Base-by-base conservation (phyloP, 2,113 vertebrate species). In the Mirza zaza region DNA sequence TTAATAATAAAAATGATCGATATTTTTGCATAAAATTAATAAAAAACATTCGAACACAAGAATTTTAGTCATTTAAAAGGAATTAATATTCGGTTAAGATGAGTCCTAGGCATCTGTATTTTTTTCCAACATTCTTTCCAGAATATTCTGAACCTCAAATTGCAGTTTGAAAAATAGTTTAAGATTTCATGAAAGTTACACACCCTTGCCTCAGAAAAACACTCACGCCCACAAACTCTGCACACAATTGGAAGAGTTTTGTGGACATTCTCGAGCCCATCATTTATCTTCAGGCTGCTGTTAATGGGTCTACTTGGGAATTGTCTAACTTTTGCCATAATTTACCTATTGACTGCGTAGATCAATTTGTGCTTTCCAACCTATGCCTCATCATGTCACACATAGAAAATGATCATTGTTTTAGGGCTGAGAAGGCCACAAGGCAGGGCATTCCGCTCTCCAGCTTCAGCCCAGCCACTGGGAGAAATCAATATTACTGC, bases 41-140 rank as follows among this genome's bases (percentile, higher is more conserved):
- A 87, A 55, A 13, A 57, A 57, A 57, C 2, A 48, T 29, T 87
- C 39, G 18, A 68, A 84, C 21, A 7, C 63, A 75, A 73, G 12
- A 11, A 67, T 91, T 93, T 85, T 77, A 50, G 36, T 93, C n/a
- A 87, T 93, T 88, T 91, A 55, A 81, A 94, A 94, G 32, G 14
- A 88, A 84, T 73, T 93, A 59, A 27, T 59, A 52, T 52, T 81
- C 11, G 57, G 21, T 59, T 59, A 67, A 89, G 15, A 23, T 86
- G 52, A 23, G 8, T 57, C 36, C 71, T 77, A 5, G 11, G 50
- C 76, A 52, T 36, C 29, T 87, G 5, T 29, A 84, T 39, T 59
- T 79, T 79, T 88, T 89, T 76, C 39, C 59, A 90, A 85, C 25
- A 57, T 29, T 34, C 6, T 73, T 84, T 96, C 75, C 36, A 42